Evolutionary conservation across 2,113 vertebrate species (phyloP).

Genomic region (Circaetus gallicus): DNA sequence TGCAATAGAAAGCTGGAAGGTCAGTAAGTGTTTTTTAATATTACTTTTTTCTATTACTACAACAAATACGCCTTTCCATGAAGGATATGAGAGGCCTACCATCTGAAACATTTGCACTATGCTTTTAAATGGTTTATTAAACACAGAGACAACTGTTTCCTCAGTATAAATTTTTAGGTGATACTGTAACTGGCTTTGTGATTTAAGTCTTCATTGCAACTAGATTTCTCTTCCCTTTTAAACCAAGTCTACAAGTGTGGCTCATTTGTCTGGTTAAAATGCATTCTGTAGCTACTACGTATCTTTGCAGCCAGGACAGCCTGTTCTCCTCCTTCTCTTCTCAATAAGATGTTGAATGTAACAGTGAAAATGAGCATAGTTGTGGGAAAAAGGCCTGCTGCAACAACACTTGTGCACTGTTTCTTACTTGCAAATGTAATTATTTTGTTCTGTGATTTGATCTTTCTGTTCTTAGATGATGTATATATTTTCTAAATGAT

Average conservation of each 20-base stretch:
- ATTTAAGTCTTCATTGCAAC: background rate
- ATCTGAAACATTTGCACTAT: conserved; percentile 40
- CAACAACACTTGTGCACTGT: conserved; percentile 29
- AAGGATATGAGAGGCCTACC: background rate
- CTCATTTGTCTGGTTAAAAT: background rate
- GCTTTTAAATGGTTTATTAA: background rate
- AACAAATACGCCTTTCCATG: conserved; percentile 12
- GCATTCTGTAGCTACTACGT: background rate
- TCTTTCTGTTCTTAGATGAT: conserved; percentile 39
- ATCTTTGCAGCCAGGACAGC: background rate
- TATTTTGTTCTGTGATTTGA: background rate
- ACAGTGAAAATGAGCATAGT: background rate
- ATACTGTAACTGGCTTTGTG: conserved; percentile 25
- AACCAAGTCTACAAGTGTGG: background rate
- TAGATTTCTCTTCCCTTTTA: background rate
- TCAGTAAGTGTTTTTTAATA: conserved; percentile 31
- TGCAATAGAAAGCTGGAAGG: conserved; percentile 19
- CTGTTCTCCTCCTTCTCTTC: conserved; percentile 6
- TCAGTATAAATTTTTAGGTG: background rate
- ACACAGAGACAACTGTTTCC: background rate
- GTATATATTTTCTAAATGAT: conserved; percentile 70
- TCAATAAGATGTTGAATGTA: conserved; percentile 26
- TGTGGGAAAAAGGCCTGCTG: conserved; percentile 21
- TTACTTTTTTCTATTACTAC: conserved; percentile 4
- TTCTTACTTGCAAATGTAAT: background rate